Evolutionary conservation across 92 coral and sea anemone genomes (phyloP).

Genomic region (Pocillopora grandis): DNA sequence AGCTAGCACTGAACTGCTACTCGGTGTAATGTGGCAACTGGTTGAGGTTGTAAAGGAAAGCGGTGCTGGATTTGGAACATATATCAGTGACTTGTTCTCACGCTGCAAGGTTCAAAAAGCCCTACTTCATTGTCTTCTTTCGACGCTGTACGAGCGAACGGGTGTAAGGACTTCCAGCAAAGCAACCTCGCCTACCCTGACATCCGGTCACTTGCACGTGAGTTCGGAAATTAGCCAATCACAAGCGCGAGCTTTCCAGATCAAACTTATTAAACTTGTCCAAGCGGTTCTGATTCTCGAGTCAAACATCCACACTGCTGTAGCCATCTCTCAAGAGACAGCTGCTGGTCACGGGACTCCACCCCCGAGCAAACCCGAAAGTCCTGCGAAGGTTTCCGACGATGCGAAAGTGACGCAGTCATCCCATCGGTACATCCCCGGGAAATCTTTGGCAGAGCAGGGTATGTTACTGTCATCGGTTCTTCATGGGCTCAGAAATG

Average conservation of each 20-base stretch:
- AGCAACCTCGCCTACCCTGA: slow-evolving; percentile 19
- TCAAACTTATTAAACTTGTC: slow-evolving; percentile 83
- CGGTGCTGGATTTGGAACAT: slow-evolving; percentile 93
- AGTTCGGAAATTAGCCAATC: slow-evolving; percentile 45
- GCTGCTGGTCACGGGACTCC: slow-evolving; percentile 46
- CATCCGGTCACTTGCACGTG: slow-evolving; percentile 30
- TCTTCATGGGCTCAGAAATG: slow-evolving; percentile 81
- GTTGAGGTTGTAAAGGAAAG: slow-evolving; percentile 92
- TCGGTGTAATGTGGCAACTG: slow-evolving; percentile 86
- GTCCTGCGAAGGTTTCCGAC: slow-evolving; percentile 44
- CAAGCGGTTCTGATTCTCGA: slow-evolving; percentile 89
- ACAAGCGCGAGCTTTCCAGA: slow-evolving; percentile 62
- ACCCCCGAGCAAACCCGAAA: slow-evolving; percentile 67
- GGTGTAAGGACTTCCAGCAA: slow-evolving; percentile 45
- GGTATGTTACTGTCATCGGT: slow-evolving; percentile 90
- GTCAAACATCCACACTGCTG: slow-evolving; percentile 66
- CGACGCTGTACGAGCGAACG: slow-evolving; percentile 76
- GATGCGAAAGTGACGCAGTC: slow-evolving; percentile 57
- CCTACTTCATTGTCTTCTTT: slow-evolving; percentile 85
- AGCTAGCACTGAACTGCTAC: slow-evolving; percentile 82
- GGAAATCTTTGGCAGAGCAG: slow-evolving; percentile 81
- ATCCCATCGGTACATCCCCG: slow-evolving; percentile 79
- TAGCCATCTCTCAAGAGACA: slow-evolving; percentile 63
- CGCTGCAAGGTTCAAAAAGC: slow-evolving; percentile 99
- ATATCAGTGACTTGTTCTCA: slow-evolving; percentile 88